A percentile compares a stretch with the other conserved stretches of the same genome.
Evolutionary conservation across 2,888 invertebrate species (phyloP).

Genomic region (Cybosia mesomella): DNA sequence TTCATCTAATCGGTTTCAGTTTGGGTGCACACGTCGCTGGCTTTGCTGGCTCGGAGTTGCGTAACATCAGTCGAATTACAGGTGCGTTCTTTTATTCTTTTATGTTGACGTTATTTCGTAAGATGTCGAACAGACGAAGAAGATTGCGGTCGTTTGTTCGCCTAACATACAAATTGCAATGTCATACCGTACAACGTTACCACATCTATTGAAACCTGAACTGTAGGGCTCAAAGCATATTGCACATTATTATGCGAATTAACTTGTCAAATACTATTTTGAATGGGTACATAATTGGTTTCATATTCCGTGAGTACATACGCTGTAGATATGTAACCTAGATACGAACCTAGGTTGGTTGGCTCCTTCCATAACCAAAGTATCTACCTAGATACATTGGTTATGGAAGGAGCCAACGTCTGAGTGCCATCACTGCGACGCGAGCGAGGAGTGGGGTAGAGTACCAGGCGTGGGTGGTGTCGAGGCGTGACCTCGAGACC

Average conservation of each 20-base stretch:
- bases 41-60: conserved; percentile 94
- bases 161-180: neutral
- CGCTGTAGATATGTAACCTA: no score
- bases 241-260: neutral
- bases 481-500: no score
- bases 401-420: no score
- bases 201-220: neutral
- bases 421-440: no score
- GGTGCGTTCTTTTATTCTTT: conserved; percentile 78
- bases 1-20: conserved; percentile 96
- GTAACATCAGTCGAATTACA: conserved; percentile 93
- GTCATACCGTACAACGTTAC: neutral
- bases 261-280: neutral
- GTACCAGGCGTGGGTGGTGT: no score
- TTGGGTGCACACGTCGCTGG: conserved; percentile 97
- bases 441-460: no score
- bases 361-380: no score
- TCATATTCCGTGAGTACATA: neutral
- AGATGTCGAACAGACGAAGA: conserved; percentile 10
- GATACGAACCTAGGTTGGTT: no score
- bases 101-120: conserved; percentile 13
- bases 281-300: neutral
- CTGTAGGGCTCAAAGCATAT: neutral
- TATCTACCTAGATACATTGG: no score
- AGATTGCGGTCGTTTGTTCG: neutral